Base-by-base conservation (phyloP, 1,140 invertebrate genomes). In the Drosophila serrata region DNA sequence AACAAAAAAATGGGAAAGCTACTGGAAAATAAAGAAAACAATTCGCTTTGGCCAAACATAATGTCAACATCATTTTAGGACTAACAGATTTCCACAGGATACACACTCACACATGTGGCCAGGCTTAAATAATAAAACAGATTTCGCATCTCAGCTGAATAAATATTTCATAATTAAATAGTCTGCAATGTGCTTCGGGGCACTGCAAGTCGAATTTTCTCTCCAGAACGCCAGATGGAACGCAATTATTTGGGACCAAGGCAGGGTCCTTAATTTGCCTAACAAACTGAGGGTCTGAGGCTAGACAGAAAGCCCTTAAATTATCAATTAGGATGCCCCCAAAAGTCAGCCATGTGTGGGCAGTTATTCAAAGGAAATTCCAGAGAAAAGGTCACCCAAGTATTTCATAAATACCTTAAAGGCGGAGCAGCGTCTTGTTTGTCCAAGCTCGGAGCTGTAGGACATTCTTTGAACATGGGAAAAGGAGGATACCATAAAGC, bases 231-330 rank as follows among this genome's bases (percentile, higher is more conserved):
- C 45, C 42, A 64, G 19, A 37, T 43, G 43, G 40, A 46, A 70
- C 42, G 39, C 53, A 68, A 69, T 70, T 70, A 75, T 31, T 49
- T 45, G 35, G 12, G 15, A n/a, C 40, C 56, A 55, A 27, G 58
- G 35, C 63, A 40, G n/a, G 27, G 31, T 4, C 31, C 60, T 40
- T 64, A 64, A 75, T 75, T 75, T 75, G 33, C 62, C 65, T 67
- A 56, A 29, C 73, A 57, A 75, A 43, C 73, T 45, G 27, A 17
- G 33, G 33, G 42, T 51, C 13, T 39, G 65, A 17, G 46, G 13
- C 65, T 40, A 75, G 72, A 75, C 73, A 75, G 70, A 75, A 48
- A 75, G 60, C 60, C 73, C 73, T 59, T 72, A 73, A 75, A 75
- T 75, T 75, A 75, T 75, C 73, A 75, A 75, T 75, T 75, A 75